Evolutionary conservation across 2,113 vertebrate species (phyloP).

Genomic region (Sinocyclocheilus grahami): DNA sequence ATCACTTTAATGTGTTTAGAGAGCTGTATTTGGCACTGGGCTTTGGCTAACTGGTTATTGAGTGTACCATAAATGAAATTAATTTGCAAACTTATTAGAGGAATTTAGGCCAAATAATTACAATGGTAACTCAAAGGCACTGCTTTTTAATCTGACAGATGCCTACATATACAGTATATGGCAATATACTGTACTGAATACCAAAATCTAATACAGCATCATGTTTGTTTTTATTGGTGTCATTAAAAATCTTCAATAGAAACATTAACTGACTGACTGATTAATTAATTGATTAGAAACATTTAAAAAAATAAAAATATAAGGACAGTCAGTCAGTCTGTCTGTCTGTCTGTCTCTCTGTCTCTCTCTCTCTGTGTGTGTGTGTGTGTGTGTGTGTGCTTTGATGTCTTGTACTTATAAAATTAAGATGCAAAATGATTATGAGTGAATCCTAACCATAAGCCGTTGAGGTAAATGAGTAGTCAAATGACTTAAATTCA

Average conservation of each 20-base stretch:
- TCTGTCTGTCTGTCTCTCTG: too few relatives aligned
- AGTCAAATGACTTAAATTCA: not conserved
- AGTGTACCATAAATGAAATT: not conserved
- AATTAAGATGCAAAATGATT: not conserved
- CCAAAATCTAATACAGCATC: not conserved
- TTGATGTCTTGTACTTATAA: not conserved
- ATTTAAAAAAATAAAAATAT: too few relatives aligned
- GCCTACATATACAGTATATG: too few relatives aligned
- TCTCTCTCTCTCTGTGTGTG: too few relatives aligned
- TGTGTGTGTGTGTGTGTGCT: not conserved
- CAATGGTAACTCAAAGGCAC: too few relatives aligned
- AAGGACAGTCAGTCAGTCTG: too few relatives aligned
- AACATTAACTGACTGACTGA: too few relatives aligned
- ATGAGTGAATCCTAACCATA: not conserved
- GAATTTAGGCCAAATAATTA: not conserved
- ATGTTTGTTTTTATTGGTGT: too few relatives aligned
- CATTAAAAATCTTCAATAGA: too few relatives aligned
- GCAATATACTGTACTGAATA: not conserved
- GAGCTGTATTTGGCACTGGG: not conserved
- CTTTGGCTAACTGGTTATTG: not conserved
- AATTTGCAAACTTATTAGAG: not conserved
- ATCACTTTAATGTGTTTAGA: slow-evolving; percentile 14
- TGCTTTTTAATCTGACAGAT: too few relatives aligned
- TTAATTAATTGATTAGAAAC: too few relatives aligned
- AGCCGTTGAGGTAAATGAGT: not conserved